These are phyloP conservation scores for Oncorhynchus gorbuscha DNA, from an alignment of 2,113 vertebrate genomes.

Conservation along the genomic window DNA sequence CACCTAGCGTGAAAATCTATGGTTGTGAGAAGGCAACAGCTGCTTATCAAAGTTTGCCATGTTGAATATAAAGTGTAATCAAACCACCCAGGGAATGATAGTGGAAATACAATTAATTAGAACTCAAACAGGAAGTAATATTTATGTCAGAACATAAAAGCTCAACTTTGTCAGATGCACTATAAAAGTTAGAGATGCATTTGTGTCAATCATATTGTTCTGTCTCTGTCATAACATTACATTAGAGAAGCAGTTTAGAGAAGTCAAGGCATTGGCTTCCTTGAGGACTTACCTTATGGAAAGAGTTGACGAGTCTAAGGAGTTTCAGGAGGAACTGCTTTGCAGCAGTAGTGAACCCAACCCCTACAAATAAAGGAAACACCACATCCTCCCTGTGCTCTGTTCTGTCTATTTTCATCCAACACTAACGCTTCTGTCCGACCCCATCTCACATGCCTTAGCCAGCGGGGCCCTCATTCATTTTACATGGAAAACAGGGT, in stretches of 20 bases:
- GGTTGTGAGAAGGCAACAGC: neutral
- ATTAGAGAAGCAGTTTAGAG: neutral
- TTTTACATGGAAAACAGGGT: conserved; percentile 69
- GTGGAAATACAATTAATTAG: neutral
- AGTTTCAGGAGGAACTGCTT: conserved; percentile 28
- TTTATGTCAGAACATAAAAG: neutral
- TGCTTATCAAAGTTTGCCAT: neutral
- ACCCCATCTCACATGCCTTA: conserved; percentile 61
- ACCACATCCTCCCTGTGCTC: conserved; percentile 29
- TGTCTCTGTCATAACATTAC: too few relatives aligned
- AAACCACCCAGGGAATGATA: neutral
- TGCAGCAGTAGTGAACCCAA: conserved; percentile 36
- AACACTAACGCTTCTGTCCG: conserved; percentile 60
- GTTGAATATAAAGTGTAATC: neutral
- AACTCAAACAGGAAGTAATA: neutral
- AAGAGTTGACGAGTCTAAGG: conserved; percentile 20
- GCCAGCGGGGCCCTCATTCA: conserved; percentile 60
- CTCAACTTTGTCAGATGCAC: neutral
- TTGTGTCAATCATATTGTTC: neutral
- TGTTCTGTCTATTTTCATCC: conserved; percentile 10
- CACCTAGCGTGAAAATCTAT: conserved; percentile 29
- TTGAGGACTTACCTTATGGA: conserved; percentile 43
- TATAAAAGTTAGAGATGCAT: neutral
- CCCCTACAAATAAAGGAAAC: conserved; percentile 49
- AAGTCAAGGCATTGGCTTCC: neutral